Evolutionary conservation across 2,797 vertebrate species (phyloP).

Genomic region (Alosa sapidissima): DNA sequence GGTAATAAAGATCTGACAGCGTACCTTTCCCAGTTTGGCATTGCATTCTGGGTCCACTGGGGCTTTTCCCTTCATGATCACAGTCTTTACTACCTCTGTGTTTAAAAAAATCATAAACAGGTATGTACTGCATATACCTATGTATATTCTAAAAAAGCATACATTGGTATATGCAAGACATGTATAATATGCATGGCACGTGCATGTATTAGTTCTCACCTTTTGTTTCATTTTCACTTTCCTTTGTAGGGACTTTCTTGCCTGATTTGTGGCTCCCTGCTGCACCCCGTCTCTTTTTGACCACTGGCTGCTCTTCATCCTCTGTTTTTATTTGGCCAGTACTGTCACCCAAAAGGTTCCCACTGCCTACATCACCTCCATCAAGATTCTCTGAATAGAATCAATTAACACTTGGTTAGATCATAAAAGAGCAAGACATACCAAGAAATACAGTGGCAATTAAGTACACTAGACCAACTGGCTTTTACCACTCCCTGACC

Average conservation of each 20-base stretch:
- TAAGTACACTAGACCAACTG: neutral
- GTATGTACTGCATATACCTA: too few species aligned
- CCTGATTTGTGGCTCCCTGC: constrained; percentile 53
- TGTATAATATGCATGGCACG: too few species aligned
- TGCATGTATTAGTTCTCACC: constrained; percentile 33
- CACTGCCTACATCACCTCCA: constrained; percentile 33
- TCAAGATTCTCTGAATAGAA: constrained; percentile 53
- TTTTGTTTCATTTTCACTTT: constrained; percentile 45
- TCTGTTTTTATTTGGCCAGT: constrained; percentile 62
- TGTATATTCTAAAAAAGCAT: too few species aligned
- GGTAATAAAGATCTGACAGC: neutral
- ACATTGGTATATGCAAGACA: too few species aligned
- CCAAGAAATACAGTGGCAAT: neutral
- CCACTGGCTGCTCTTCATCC: constrained; percentile 52
- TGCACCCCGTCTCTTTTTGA: constrained; percentile 63
- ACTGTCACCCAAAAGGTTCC: neutral
- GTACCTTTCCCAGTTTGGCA: constrained; percentile 83
- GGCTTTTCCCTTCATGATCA: constrained; percentile 87
- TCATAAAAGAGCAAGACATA: neutral
- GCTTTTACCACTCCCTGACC: constrained; percentile 53
- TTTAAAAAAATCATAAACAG: constrained; percentile 32
- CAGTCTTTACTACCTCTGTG: constrained; percentile 78
- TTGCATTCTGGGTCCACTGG: constrained; percentile 86
- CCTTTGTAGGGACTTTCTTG: constrained; percentile 50
- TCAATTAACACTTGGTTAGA: neutral